Conservation (phyloP, 1,140 invertebrate species). For the Papilio polytes region DNA sequence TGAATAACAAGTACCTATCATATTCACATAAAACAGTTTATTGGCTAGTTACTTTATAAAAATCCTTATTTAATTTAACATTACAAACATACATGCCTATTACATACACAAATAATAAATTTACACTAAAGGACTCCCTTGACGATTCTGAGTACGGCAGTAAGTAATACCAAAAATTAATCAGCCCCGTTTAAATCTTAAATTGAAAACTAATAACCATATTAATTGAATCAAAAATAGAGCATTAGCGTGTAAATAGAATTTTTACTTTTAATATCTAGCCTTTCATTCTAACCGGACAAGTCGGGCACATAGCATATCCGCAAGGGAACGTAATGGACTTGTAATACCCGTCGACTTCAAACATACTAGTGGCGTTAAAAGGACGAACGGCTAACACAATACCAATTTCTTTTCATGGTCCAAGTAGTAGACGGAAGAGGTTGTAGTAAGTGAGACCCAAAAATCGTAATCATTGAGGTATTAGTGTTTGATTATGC, state of each 20-base stretch:
- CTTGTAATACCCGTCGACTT: constrained; percentile 78
- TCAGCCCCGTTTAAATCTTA: not conserved
- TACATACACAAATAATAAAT: too few relatives aligned
- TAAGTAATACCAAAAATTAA: not conserved
- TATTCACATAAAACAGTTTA: too few relatives aligned
- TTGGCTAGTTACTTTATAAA: too few relatives aligned
- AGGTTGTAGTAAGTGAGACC: not conserved
- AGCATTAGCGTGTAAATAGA: not conserved
- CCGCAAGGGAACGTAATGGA: constrained; percentile 80
- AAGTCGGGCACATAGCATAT: constrained; percentile 63
- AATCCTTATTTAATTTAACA: too few relatives aligned
- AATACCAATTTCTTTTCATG: constrained; percentile 61
- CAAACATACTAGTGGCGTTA: constrained; percentile 81
- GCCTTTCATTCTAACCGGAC: constrained; percentile 46
- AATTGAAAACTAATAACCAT: not conserved
- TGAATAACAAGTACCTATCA: too few relatives aligned
- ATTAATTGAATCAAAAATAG: not conserved
- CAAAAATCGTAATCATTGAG: not conserved
- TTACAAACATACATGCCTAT: too few relatives aligned
- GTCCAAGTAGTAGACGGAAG: constrained; percentile 46
- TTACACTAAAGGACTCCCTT: not conserved
- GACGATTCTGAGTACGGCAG: not conserved
- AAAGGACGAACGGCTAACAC: constrained; percentile 78
- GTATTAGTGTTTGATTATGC: not conserved
- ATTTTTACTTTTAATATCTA: constrained; percentile 1